phyloP scores from a whole-genome alignment of 2,797 vertebrate genomes.

The Liparis tanakae region DNA sequence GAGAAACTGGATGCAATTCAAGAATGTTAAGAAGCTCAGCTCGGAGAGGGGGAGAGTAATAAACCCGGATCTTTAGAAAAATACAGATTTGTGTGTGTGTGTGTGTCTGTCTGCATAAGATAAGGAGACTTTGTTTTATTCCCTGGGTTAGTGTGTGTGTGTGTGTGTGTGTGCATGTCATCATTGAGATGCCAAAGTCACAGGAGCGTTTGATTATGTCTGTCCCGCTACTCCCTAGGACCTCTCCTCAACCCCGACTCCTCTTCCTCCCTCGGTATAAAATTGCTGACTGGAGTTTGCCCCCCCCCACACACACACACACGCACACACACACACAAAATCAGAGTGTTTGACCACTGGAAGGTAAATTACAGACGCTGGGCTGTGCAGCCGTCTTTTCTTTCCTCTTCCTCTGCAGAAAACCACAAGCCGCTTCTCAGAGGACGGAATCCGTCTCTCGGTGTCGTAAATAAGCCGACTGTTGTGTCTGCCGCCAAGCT shows the following conservation, averaged over 20 bases:
- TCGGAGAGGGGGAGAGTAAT: slow-evolving; percentile 52
- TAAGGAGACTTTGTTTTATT: slow-evolving; percentile 63
- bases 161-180: slow-evolving; percentile 10
- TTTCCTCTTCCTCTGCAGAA: slow-evolving; percentile 45
- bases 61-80: slow-evolving; percentile 60
- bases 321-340: slow-evolving; percentile 22
- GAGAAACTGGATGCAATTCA: slow-evolving; percentile 68
- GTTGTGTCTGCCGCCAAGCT: slow-evolving; percentile 62
- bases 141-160: slow-evolving; percentile 25
- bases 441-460: slow-evolving; percentile 68
- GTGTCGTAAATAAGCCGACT: slow-evolving; percentile 69
- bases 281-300: slow-evolving; percentile 70
- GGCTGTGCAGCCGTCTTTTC: slow-evolving; percentile 50
- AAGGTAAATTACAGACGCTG: slow-evolving; percentile 77
- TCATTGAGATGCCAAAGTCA: slow-evolving; percentile 59
- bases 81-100: slow-evolving; percentile 32
- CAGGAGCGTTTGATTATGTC: slow-evolving; percentile 60
- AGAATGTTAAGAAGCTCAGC: slow-evolving; percentile 69
- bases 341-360: slow-evolving; percentile 73
- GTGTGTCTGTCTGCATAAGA: slow-evolving; percentile 59
- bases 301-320: neutral
- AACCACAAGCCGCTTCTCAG: slow-evolving; percentile 68
- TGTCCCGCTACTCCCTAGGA: slow-evolving; percentile 42
- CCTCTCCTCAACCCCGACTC: slow-evolving; percentile 52
- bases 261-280: slow-evolving; percentile 55